These are phyloP conservation scores for Nyctereutes procyonoides DNA, from an alignment of 2,113 vertebrate genomes.

Conservation along the genomic window DNA sequence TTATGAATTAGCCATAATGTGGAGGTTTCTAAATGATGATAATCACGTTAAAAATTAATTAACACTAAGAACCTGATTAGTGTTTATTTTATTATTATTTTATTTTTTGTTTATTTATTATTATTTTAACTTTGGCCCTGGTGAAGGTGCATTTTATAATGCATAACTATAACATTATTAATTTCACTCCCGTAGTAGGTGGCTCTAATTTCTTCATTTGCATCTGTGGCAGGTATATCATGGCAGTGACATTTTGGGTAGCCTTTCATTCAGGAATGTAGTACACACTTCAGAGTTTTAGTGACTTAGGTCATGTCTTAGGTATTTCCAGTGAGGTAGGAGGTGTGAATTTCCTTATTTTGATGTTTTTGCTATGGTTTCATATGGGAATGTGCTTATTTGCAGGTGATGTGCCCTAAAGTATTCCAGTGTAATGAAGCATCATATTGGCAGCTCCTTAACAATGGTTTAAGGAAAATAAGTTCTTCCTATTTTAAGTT, in stretches of 20 bases:
- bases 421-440: background rate
- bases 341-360: background rate
- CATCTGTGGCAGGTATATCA: background rate
- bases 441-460: background rate
- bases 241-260: background rate
- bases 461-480: background rate
- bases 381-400: background rate
- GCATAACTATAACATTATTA: conserved; percentile 9
- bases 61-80: conserved; percentile 32
- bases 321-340: background rate
- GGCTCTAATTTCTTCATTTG: background rate
- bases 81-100: conserved; percentile 56
- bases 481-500: background rate
- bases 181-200: background rate
- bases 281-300: background rate
- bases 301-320: background rate
- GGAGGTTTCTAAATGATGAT: conserved; percentile 40
- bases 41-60: conserved; percentile 65
- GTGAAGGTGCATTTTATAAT: conserved; percentile 37
- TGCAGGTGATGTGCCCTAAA: background rate
- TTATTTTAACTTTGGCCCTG: conserved; percentile 65
- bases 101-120: background rate
- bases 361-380: background rate
- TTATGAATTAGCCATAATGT: background rate
- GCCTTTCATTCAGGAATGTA: background rate